phyloP scores from a whole-genome alignment of 1,140 invertebrate species.

The Pissodes strobi region DNA sequence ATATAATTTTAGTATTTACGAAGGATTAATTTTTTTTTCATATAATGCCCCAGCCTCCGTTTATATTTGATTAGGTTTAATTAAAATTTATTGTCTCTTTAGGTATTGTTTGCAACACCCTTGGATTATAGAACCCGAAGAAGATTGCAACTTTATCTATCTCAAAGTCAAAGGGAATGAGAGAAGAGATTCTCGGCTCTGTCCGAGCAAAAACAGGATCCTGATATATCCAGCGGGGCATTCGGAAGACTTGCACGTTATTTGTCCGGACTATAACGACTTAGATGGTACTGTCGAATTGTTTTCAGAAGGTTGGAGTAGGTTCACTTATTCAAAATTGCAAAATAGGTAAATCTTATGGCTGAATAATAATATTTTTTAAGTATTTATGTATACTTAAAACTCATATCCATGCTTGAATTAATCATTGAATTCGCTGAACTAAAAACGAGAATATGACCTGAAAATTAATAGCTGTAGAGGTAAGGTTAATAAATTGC shows the following conservation, averaged over 20 bases:
- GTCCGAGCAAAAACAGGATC: slow-evolving; percentile 72
- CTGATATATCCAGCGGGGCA: slow-evolving; percentile 72
- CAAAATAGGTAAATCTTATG: slow-evolving; percentile 45
- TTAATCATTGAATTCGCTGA: no score
- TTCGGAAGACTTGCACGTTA: slow-evolving; percentile 62
- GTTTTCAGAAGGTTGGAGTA: slow-evolving; percentile 76
- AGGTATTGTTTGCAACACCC: slow-evolving; percentile 70
- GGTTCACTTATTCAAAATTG: slow-evolving; percentile 55
- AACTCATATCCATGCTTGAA: background rate
- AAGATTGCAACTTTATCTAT: slow-evolving; percentile 72
- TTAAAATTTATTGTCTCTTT: no score
- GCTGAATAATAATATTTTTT: no score
- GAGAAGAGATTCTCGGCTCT: slow-evolving; percentile 63
- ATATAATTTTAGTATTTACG: no score
- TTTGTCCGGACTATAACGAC: slow-evolving; percentile 63
- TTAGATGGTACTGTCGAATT: slow-evolving; percentile 65
- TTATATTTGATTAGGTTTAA: no score
- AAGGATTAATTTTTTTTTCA: no score
- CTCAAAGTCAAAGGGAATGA: slow-evolving; percentile 70
- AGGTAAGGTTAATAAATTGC: no score
- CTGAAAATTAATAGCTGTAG: no score
- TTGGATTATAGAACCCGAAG: slow-evolving; percentile 77
- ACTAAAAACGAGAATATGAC: no score
- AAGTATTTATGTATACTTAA: background rate
- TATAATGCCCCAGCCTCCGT: no score